phyloP scores from a whole-genome alignment of 2,888 invertebrate genomes.

The Pheosia tremula region DNA sequence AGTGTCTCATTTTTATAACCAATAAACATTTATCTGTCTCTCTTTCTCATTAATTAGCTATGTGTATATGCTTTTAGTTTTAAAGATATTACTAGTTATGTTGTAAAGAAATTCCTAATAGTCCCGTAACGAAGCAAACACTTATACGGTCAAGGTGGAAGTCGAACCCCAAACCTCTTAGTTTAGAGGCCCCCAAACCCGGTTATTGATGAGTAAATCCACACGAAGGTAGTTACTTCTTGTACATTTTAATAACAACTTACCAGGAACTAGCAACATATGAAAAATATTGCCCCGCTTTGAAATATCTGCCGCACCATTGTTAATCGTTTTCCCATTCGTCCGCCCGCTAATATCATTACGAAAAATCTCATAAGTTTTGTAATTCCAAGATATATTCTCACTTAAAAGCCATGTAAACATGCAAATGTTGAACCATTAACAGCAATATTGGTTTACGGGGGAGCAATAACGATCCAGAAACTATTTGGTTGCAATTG shows the following conservation, averaged over 20 bases:
- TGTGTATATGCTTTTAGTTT: no score
- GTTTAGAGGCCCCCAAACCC: no score
- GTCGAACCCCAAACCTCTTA: no score
- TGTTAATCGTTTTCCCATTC: not conserved
- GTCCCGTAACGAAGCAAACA: no score
- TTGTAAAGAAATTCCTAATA: no score
- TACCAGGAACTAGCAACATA: constrained; percentile 5
- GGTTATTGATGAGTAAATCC: not conserved
- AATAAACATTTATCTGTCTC: no score
- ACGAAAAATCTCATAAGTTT: constrained; percentile 15
- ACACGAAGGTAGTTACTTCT: constrained; percentile 1
- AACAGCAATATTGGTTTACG: constrained; percentile 62
- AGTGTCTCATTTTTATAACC: no score
- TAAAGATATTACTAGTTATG: no score
- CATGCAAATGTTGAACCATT: constrained; percentile 64
- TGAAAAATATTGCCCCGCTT: constrained; percentile 3
- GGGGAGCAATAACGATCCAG: constrained; percentile 56
- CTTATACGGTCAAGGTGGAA: no score
- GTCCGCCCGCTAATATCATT: not conserved
- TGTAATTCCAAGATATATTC: constrained; percentile 29
- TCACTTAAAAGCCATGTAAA: constrained; percentile 52
- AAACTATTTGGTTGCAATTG: constrained; percentile 55
- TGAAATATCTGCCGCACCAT: not conserved
- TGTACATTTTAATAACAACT: not conserved
- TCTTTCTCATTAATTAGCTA: no score